Percentiles rank a stretch among this genome's conserved stretches.
Conservation (phyloP, 2,113 vertebrate genomes). For the Piliocolobus tephrosceles region DNA sequence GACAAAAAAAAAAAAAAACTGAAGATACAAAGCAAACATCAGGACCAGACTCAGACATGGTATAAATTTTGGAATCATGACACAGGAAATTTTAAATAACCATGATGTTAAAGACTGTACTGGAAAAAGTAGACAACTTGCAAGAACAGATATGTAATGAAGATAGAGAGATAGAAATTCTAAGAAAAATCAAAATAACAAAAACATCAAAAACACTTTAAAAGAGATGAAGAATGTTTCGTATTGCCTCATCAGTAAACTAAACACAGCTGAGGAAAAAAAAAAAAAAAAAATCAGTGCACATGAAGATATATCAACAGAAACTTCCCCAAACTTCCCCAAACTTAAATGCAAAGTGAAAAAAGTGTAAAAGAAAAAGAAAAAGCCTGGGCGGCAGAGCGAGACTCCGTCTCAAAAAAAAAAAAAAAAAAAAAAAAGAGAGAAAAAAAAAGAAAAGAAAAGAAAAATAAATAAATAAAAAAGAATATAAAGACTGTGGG, state of each 20-base stretch:
- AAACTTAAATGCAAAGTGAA: neutral
- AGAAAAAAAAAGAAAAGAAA: too few relatives aligned
- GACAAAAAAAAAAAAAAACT: neutral
- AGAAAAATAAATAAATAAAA: too few relatives aligned
- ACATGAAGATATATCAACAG: neutral
- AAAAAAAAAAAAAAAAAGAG: too few relatives aligned
- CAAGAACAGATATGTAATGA: neutral
- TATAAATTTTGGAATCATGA: neutral
- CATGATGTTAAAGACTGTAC: neutral
- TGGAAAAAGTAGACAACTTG: neutral
- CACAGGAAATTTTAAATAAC: neutral
- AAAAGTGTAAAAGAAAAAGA: neutral
- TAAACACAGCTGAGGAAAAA: neutral
- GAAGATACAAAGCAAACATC: neutral
- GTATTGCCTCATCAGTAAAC: neutral
- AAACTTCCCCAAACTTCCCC: neutral
- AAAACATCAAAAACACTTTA: neutral
- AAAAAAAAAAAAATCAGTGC: too few relatives aligned
- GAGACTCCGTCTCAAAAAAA: too few relatives aligned
- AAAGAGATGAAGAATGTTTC: neutral
- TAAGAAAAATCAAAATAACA: neutral
- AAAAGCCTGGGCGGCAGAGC: too few relatives aligned
- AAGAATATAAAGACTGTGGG: neutral
- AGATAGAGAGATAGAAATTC: neutral
- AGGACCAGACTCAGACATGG: neutral